These are phyloP conservation scores for Diorhabda sublineata DNA, from an alignment of 1,140 invertebrate genomes.

Conservation along the genomic window DNA sequence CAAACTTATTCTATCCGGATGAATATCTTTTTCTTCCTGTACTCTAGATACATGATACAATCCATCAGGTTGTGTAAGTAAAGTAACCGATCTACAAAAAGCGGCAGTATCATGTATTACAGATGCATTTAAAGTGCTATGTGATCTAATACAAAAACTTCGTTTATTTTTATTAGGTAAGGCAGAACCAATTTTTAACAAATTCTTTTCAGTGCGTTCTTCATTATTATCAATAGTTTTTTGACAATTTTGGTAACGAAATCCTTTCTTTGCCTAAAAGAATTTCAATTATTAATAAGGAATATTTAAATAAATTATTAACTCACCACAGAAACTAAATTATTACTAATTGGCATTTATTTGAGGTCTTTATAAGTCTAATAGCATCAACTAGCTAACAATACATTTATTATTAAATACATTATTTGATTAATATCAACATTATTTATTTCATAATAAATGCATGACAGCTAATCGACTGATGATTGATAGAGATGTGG, in stretches of 20 bases:
- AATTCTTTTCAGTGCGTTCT: constrained; percentile 42
- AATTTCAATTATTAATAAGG: constrained; percentile 16
- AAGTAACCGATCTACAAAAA: constrained; percentile 31
- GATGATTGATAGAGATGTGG: too few species aligned
- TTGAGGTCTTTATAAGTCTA: constrained; percentile 24
- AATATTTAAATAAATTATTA: not conserved
- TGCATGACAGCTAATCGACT: too few species aligned
- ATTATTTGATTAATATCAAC: too few species aligned
- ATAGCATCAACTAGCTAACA: not conserved
- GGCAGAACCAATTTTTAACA: constrained; percentile 58
- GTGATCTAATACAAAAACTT: constrained; percentile 52
- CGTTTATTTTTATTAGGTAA: constrained; percentile 51
- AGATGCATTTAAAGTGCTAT: constrained; percentile 50
- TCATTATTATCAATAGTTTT: constrained; percentile 31
- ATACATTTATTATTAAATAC: not conserved
- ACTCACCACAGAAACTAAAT: constrained; percentile 33
- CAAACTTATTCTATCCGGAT: constrained; percentile 73
- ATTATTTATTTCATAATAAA: too few species aligned
- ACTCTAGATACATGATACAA: constrained; percentile 60
- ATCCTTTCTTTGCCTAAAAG: constrained; percentile 37
- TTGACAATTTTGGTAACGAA: constrained; percentile 27
- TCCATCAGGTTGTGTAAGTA: constrained; percentile 38
- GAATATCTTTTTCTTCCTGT: constrained; percentile 64
- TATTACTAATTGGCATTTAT: constrained; percentile 42
- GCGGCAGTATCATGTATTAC: constrained; percentile 27